Base-by-base conservation (phyloP, 2,888 invertebrate genomes). In the Lithophane socia region DNA sequence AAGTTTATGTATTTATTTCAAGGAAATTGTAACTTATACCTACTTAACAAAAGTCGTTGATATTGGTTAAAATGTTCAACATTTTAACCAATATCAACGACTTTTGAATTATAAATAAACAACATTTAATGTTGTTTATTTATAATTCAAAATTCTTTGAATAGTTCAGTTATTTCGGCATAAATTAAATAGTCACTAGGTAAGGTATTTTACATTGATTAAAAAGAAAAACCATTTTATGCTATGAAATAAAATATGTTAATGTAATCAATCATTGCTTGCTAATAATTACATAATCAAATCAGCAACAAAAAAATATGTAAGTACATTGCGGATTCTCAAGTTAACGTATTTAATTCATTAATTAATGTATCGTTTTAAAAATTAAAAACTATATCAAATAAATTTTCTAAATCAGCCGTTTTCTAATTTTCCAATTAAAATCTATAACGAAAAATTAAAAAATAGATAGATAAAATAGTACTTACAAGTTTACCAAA, bases 401-500 rank as follows among this genome's bases (percentile, higher is more conserved):
- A 37, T 47, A 0, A 7, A 13, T 24, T 21, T 49, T 47, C 42
- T 10, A 44, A 37, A 12, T 47, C 2, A 47, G 8, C 10, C 4
- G 0, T 21, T 47, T 77, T 9, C 5, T 10, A 13, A 21, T 49
- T 49, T 74, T 44, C 0, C 12, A 44, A 29, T 7, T 21, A 49
- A 80, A 47, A 54, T 1, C 16, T 7, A 47, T 1, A 49, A 12
- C 24, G 24, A 29, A 24, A 44, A 24, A 13, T 56, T n/a, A 3
- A 24, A 47, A 64, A 64, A 24, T 29, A 58, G 10, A 2, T 29
- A 3, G 61, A 49, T 2, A 24, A 49, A 65, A 44, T 29, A 67
- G 58, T 79, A 87, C 87, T 87, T 61, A 87, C 87, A 70, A 13
- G 5, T 58, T 63, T 37, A 13, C 49, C 60, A 77, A 65, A 67